Evolutionary conservation across 2,797 vertebrate species (phyloP).

Genomic region (Acomys russatus): DNA sequence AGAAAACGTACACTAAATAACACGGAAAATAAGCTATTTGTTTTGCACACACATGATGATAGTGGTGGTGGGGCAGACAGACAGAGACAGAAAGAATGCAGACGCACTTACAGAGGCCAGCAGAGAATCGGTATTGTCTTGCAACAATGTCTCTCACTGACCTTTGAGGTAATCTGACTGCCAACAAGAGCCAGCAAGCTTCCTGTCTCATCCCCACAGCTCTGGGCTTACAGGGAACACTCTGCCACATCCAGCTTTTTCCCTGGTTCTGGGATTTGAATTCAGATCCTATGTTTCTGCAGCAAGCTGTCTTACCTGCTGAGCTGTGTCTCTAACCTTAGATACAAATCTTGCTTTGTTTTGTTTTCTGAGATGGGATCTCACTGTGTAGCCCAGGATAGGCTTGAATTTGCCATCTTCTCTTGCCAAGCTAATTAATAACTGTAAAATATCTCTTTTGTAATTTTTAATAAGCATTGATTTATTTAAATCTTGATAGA

Average conservation of each 20-base stretch:
- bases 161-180: background rate
- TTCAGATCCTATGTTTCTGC: background rate
- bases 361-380: background rate
- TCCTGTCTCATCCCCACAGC: background rate
- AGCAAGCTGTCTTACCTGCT: background rate
- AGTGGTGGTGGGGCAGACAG: background rate
- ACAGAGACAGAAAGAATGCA: background rate
- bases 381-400: background rate
- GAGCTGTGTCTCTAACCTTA: background rate
- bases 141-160: background rate
- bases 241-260: background rate
- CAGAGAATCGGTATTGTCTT: background rate
- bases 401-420: background rate
- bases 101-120: background rate
- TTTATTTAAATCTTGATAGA: conserved; percentile 15
- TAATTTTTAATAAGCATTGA: background rate
- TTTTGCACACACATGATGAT: too few species aligned
- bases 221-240: background rate
- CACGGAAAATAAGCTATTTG: background rate
- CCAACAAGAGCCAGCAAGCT: background rate
- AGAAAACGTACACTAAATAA: background rate
- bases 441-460: background rate
- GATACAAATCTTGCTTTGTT: background rate
- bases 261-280: background rate
- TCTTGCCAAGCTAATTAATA: background rate